phyloP scores from a whole-genome alignment of 2,797 vertebrate genomes.

The Zalophus californianus region DNA sequence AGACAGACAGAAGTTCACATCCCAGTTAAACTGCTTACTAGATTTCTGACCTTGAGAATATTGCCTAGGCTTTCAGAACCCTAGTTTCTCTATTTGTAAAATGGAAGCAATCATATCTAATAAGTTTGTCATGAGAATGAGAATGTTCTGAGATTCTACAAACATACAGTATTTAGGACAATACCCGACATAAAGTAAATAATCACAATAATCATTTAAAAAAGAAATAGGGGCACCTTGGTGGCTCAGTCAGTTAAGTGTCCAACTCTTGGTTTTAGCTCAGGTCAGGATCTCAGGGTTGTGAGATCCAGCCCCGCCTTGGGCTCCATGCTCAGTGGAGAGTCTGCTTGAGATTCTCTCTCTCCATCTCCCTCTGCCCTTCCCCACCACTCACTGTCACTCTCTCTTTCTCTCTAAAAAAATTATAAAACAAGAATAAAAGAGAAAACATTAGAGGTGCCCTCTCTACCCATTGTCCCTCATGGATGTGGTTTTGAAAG shows the following conservation, averaged over 20 bases:
- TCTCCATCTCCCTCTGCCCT: not conserved
- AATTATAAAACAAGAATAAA: not conserved
- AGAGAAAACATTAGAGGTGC: not conserved
- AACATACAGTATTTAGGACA: not conserved
- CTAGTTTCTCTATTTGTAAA: not conserved
- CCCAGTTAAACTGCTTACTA: not conserved
- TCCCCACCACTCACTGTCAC: not conserved
- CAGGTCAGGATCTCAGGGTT: not conserved
- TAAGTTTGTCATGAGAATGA: not conserved
- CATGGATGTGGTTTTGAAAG: not conserved
- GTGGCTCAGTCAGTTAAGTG: not conserved
- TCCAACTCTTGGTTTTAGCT: not conserved
- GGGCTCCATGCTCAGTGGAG: not conserved
- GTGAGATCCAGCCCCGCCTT: accelerated
- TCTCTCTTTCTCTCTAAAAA: not conserved
- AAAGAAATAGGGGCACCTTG: not conserved
- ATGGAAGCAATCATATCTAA: not conserved
- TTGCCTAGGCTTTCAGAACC: not conserved
- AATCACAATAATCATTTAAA: not conserved
- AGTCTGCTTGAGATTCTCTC: not conserved
- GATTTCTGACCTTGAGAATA: not conserved
- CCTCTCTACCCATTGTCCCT: not conserved
- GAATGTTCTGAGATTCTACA: not conserved
- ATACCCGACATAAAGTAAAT: not conserved
- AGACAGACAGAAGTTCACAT: not conserved